phyloP scores from a whole-genome alignment of 1,140 invertebrate genomes.

The Hormaphis cornu region DNA sequence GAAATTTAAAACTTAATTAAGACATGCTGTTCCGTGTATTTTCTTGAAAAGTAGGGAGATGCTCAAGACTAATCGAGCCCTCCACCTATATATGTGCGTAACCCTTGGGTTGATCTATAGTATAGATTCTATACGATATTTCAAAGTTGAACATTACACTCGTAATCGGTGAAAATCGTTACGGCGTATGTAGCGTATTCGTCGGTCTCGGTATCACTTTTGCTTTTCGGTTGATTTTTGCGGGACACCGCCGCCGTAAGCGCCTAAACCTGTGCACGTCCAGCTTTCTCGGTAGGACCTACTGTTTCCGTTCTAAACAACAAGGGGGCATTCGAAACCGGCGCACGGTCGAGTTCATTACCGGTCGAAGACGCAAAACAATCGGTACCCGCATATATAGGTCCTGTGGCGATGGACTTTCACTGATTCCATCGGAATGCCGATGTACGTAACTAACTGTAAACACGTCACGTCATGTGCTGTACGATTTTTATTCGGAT shows the following conservation, averaged over 20 bases:
- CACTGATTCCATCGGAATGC: slow-evolving; percentile 6
- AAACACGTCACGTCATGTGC: neutral
- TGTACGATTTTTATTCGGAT: neutral
- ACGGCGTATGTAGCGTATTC: no score
- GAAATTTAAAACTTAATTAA: no score
- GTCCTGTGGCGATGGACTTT: neutral
- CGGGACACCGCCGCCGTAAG: no score
- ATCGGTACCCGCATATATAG: neutral
- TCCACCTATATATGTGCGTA: no score
- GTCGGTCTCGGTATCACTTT: neutral
- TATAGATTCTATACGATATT: no score
- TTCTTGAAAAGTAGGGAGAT: no score
- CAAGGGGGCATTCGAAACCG: slow-evolving; percentile 24
- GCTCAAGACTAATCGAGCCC: no score
- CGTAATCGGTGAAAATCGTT: neutral
- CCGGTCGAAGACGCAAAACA: slow-evolving; percentile 20
- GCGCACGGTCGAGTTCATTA: neutral
- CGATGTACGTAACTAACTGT: neutral
- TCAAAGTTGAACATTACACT: neutral
- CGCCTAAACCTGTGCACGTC: no score
- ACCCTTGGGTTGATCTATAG: no score
- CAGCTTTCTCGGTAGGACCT: slow-evolving; percentile 3
- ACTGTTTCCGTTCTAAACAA: neutral
- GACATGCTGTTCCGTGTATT: no score
- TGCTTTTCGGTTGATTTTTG: neutral